Percentiles rank a stretch among this genome's conserved stretches.
Conservation (phyloP, 2,888 invertebrate species). For the Hyles lineata region DNA sequence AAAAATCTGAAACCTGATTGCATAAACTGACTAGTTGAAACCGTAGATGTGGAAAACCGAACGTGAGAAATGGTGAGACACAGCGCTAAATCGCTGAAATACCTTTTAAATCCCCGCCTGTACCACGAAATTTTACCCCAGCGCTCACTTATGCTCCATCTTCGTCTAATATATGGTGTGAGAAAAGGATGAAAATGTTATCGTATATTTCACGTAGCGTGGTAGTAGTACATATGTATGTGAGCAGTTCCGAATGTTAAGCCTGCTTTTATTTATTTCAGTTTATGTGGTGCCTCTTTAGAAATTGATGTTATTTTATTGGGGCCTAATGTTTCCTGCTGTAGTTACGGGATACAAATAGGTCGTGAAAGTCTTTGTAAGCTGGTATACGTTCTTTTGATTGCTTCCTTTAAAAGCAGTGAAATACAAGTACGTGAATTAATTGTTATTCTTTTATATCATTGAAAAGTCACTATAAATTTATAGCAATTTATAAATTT, state of each 20-base stretch:
- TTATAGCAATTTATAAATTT: too few relatives aligned
- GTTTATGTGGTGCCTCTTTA: slow-evolving; percentile 29
- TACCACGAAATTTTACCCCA: not conserved
- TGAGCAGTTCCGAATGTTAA: slow-evolving; percentile 30
- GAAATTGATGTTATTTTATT: slow-evolving; percentile 17
- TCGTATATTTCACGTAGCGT: not conserved
- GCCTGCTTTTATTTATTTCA: slow-evolving; percentile 39
- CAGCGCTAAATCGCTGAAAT: slow-evolving; percentile 43
- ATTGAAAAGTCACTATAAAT: too few relatives aligned
- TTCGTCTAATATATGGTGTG: not conserved
- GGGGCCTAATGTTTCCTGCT: slow-evolving; percentile 2
- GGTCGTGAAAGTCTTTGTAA: not conserved
- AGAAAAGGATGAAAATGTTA: not conserved
- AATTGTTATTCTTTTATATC: not conserved
- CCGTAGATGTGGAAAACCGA: slow-evolving; percentile 29
- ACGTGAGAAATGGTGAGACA: slow-evolving; percentile 42
- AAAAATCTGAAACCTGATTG: slow-evolving; percentile 22
- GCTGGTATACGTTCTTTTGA: not conserved
- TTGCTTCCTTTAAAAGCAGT: not conserved
- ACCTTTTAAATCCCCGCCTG: slow-evolving; percentile 42
- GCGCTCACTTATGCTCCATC: not conserved
- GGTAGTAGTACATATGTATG: not conserved
- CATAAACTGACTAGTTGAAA: slow-evolving; percentile 15
- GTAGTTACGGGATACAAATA: not conserved
- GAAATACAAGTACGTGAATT: not conserved